These are phyloP conservation scores for Tiliacea citrago DNA, from an alignment of 2,888 invertebrate species.

Conservation along the genomic window DNA sequence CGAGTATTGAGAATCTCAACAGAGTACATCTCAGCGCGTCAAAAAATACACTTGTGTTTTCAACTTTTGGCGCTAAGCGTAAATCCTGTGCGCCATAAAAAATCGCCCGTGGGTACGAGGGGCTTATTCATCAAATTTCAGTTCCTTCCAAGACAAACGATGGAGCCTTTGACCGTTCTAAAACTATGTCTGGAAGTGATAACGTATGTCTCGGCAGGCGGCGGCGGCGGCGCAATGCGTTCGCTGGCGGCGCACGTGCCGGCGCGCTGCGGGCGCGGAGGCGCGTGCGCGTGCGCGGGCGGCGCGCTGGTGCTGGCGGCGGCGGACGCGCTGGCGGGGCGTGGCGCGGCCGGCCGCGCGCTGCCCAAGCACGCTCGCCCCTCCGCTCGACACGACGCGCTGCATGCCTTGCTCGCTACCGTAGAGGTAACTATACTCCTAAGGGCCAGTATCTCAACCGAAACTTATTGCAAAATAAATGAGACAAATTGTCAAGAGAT, in stretches of 20 bases:
- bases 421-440: slow-evolving; percentile 72
- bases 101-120: too few relatives aligned
- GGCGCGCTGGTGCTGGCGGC: slow-evolving; percentile 93
- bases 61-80: too few relatives aligned
- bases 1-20: too few relatives aligned
- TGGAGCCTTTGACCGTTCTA: background rate
- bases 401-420: slow-evolving; percentile 79
- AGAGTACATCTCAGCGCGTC: too few relatives aligned
- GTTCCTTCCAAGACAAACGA: background rate
- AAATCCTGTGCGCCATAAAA: too few relatives aligned
- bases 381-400: slow-evolving; percentile 91
- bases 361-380: slow-evolving; percentile 89
- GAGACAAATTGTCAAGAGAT: background rate
- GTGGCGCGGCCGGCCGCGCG: slow-evolving; percentile 93
- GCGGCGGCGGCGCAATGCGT: slow-evolving; percentile 40
- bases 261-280: slow-evolving; percentile 64
- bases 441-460: background rate
- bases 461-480: background rate
- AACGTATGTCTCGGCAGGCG: slow-evolving; percentile 5
- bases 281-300: slow-evolving; percentile 91
- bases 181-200: background rate
- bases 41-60: too few relatives aligned
- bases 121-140: background rate
- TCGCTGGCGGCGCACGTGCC: slow-evolving; percentile 36
- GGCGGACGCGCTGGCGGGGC: slow-evolving; percentile 94